Evolutionary conservation across 2,113 vertebrate species (phyloP), one percentile per base, ranked within the genome.

Genomic region (Centrocercus urophasianus): DNA sequence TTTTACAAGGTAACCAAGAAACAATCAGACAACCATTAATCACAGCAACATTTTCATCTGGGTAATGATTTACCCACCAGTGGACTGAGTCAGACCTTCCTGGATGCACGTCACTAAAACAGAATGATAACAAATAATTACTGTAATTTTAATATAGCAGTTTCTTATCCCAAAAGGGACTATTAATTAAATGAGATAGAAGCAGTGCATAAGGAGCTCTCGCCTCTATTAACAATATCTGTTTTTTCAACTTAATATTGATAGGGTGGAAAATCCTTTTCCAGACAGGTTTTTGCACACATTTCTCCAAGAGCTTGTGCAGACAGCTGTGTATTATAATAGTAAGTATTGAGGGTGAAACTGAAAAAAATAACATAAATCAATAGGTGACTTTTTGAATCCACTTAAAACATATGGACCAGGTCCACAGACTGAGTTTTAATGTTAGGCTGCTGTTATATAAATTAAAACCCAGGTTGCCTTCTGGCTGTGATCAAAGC

Each of bases 11-110:
- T 36, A 75, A 20, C 61, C 38, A 77, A 77, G 78, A 94, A 97
- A 89, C 71, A 96, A 92, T 87, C 40, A 67, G 24, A 78, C 54
- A 36, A 71, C 32, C 61, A 96, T 74, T 82, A 89, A 97, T 91
- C 66, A 94, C 94, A 89, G 94, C 16, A n/a, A 63, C 25, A 15
- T 77, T 91, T 89, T 89, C 73, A 90, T 38, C 25, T 75, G 88
- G 45, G 38, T 56, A 93, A 82, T 73, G 17, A 71, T 66, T 93
- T 88, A 91, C 52, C 25, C 32, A 52, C 43, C 64, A 92, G 40
- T 19, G 50, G 63, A 59, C 15, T 48, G 75, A 89, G 28, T 86
- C 19, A 84, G 61, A 30, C 43, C 34, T 73, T 69, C 43, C 54
- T 59, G 59, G 8, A 63, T 42, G 12, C 4, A 84, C 22, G 54